Evolutionary conservation across 2,888 invertebrate species (phyloP).

Genomic region (Nemoura dubitans): DNA sequence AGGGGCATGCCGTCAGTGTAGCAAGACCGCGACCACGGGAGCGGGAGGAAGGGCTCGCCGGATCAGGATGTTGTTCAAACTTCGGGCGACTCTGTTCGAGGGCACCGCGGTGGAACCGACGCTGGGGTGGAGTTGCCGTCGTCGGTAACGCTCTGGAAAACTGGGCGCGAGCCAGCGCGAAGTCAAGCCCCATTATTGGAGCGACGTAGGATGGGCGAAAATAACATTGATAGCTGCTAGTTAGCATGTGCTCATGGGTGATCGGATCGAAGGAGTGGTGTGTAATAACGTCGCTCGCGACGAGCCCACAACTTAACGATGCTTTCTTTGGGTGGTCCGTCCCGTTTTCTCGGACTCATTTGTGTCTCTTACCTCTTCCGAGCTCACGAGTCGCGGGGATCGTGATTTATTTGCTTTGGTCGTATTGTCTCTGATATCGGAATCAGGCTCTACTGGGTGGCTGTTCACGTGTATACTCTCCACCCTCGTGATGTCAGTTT

Average conservation of each 20-base stretch:
- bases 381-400: neutral
- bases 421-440: neutral
- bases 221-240: neutral
- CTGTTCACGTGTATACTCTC: neutral
- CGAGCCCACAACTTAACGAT: neutral
- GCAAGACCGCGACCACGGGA: neutral
- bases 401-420: neutral
- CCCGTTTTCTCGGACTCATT: neutral
- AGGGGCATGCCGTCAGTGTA: neutral
- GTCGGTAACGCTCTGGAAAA: neutral
- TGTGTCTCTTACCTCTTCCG: neutral
- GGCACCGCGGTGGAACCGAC: neutral
- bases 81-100: neutral
- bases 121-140: neutral
- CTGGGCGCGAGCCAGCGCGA: neutral
- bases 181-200: neutral
- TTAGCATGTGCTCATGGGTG: neutral
- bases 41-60: neutral
- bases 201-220: neutral
- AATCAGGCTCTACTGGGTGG: neutral
- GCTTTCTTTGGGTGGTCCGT: conserved; percentile 2
- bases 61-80: neutral
- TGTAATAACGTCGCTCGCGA: neutral
- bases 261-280: neutral
- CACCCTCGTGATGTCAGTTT: neutral